phyloP scores from a whole-genome alignment of 1,140 invertebrate genomes.

The Eufriesea mexicana region DNA sequence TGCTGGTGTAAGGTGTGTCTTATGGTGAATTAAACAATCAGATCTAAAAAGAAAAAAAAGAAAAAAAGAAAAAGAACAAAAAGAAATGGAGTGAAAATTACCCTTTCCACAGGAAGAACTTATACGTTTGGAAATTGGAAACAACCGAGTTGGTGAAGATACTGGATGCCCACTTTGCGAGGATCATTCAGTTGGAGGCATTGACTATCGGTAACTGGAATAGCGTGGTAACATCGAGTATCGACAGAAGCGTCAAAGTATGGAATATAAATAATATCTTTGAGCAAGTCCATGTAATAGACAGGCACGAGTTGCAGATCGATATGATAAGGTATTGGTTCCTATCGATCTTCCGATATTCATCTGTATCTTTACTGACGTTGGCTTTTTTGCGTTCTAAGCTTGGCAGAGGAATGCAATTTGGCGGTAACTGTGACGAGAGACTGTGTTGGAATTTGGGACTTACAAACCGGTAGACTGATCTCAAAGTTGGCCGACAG shows the following conservation, averaged over 20 bases:
- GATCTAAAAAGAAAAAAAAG: too few relatives aligned
- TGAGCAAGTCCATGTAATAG: conserved; percentile 97
- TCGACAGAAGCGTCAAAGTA: conserved; percentile 98
- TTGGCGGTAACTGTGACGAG: conserved; percentile 94
- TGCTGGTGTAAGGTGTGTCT: conserved; percentile 91
- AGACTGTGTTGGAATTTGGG: conserved; percentile 97
- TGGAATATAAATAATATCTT: conserved; percentile 99
- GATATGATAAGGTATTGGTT: conserved; percentile 91
- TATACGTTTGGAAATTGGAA: conserved; percentile 96
- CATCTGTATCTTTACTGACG: background rate
- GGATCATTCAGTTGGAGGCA: conserved; percentile 95
- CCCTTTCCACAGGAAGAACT: conserved; percentile 89
- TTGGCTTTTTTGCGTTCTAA: conserved; percentile 69
- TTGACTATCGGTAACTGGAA: conserved; percentile 95
- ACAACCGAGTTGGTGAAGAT: conserved; percentile 92
- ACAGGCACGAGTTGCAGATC: conserved; percentile 97
- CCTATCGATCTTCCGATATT: too few relatives aligned
- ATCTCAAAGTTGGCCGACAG: conserved; percentile 94
- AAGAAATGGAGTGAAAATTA: background rate
- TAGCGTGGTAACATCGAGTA: conserved; percentile 97
- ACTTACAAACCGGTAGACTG: conserved; percentile 92
- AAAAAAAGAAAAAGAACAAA: background rate
- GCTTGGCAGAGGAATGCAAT: conserved; percentile 88
- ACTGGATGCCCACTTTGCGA: conserved; percentile 97
- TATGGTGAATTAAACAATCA: background rate